phyloP scores from a whole-genome alignment of 2,797 vertebrate genomes.

The Acanthiza pusilla region DNA sequence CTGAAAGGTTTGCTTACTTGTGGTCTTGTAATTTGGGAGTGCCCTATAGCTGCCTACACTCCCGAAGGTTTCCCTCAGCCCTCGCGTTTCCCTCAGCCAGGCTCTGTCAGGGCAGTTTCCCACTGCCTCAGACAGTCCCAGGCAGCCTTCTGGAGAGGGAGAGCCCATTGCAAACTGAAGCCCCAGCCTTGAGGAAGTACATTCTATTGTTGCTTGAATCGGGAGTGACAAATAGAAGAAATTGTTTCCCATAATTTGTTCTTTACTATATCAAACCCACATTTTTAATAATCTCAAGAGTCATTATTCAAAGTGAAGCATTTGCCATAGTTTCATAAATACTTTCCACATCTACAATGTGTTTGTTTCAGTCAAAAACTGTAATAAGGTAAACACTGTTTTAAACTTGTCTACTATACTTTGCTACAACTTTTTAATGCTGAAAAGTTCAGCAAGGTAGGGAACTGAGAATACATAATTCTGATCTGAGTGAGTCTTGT shows the following conservation, averaged over 20 bases:
- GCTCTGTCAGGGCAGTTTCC: background rate
- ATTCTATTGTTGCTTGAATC: background rate
- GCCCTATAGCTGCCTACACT: background rate
- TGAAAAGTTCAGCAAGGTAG: background rate
- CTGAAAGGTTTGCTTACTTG: background rate
- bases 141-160: background rate
- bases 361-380: background rate
- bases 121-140: background rate
- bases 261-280: background rate
- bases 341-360: background rate
- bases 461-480: background rate
- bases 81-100: background rate
- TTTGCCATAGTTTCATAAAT: background rate
- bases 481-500: background rate
- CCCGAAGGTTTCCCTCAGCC: background rate
- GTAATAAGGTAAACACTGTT: background rate
- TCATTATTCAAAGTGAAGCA: background rate
- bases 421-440: background rate
- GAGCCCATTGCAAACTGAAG: background rate
- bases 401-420: background rate
- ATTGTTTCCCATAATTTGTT: background rate
- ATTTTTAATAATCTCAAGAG: background rate
- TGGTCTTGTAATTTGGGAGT: background rate
- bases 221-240: background rate
- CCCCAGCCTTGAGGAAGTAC: background rate